Percentiles rank a stretch among this genome's conserved stretches.
Conservation (phyloP, 2,888 invertebrate genomes). For the Flabesymbios commensalis region DNA sequence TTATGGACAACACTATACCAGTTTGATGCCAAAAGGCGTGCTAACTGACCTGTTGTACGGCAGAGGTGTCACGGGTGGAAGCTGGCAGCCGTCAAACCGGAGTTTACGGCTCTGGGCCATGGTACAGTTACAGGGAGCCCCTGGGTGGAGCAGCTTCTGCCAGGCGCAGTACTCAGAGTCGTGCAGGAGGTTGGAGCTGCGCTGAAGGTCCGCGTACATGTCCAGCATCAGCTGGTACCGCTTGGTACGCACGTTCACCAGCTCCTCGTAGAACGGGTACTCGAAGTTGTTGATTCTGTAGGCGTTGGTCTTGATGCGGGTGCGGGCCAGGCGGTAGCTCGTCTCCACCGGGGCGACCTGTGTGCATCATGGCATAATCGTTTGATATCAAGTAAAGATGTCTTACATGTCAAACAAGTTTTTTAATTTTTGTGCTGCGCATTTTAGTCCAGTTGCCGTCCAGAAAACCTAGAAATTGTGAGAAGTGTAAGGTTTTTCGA, state of each 20-base stretch:
- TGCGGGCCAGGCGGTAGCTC: conserved; percentile 49
- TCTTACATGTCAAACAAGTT: no score
- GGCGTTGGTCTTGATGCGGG: conserved; percentile 50
- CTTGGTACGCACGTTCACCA: conserved; percentile 50
- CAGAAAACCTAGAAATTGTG: no score
- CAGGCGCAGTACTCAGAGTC: conserved; percentile 40
- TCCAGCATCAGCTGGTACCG: conserved; percentile 42
- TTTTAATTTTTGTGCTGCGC: no score
- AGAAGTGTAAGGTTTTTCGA: no score
- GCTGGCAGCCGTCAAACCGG: conserved; percentile 36
- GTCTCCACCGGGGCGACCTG: conserved; percentile 53
- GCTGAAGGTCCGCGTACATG: conserved; percentile 36
- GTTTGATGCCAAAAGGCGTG: no score
- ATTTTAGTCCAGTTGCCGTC: no score
- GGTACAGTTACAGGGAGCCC: conserved; percentile 33
- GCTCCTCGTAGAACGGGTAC: conserved; percentile 53
- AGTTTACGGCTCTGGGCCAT: conserved; percentile 25
- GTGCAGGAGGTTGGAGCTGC: conserved; percentile 30
- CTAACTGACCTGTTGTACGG: conserved; percentile 32
- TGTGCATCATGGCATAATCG: neutral
- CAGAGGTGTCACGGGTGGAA: conserved; percentile 35
- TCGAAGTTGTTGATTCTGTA: conserved; percentile 55
- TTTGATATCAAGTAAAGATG: no score
- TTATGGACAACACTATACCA: no score
- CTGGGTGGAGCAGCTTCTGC: conserved; percentile 34